Evolutionary conservation across 2,797 vertebrate species (phyloP).

Genomic region (Delichon dasypus): DNA sequence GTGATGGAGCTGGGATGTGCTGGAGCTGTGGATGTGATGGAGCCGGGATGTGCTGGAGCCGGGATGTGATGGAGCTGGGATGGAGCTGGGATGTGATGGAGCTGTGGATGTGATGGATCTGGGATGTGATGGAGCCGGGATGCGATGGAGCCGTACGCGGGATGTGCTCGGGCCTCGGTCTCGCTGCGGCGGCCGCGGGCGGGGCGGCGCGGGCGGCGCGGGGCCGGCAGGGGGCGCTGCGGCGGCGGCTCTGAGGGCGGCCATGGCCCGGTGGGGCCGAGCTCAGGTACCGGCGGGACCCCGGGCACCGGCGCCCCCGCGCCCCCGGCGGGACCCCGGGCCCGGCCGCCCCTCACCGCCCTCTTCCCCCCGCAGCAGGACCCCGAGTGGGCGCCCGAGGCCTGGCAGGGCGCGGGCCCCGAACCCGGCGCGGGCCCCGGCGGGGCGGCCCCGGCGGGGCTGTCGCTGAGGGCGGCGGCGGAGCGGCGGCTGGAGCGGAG

Average conservation of each 20-base stretch:
- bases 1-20: too few species aligned
- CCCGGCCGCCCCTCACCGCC: neutral
- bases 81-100: too few species aligned
- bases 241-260: neutral
- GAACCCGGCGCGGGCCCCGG: neutral
- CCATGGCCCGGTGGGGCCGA: neutral
- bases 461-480: neutral
- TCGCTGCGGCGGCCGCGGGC: too few species aligned
- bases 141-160: too few species aligned
- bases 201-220: neutral
- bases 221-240: neutral
- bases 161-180: too few species aligned
- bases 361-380: neutral
- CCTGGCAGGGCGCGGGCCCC: neutral
- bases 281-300: neutral
- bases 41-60: too few species aligned
- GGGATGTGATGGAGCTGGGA: too few species aligned
- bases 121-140: too few species aligned
- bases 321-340: neutral
- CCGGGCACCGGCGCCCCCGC: neutral
- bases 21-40: too few species aligned
- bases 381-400: neutral
- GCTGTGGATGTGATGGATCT: too few species aligned
- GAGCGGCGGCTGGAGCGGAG: neutral
- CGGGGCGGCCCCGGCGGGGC: neutral